Evolutionary conservation across 2,113 vertebrate species (phyloP), one percentile per base, ranked within the genome.

Genomic region (Arvicanthis niloticus): DNA sequence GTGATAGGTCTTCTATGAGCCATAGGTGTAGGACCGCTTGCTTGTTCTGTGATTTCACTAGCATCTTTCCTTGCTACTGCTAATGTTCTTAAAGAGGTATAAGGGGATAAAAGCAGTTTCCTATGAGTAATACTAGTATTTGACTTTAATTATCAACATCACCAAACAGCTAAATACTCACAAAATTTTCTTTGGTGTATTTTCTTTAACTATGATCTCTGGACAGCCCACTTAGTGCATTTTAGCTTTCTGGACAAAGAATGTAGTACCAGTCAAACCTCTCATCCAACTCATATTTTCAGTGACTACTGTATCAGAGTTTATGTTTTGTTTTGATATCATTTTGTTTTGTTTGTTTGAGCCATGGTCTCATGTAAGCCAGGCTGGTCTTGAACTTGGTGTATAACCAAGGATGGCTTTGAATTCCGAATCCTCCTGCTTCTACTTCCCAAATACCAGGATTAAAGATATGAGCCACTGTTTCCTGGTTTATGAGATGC

Each of bases 211-310:
- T 58, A 4, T 81, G 34, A 67, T 93, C 17, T 48, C n/a, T 91
- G 40, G 29, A 75, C 51, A 77, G 15, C 24, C 26, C 7, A 31
- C 31, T 11, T 67, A 67, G 29, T 34, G 29, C 68, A 67, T 67
- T 10, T 40, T 21, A 96, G 40, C n/a, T 85, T 81, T 92, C 62
- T 94, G 58, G 78, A 75, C 48, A 84, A 88, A n/a, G 15, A 87
- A 60, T 62, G 1, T 62, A 62, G 7, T 26, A 26, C 7, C 22
- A 21, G 56, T 51, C 94, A 70, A 86, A 78, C 37, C 17, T 96
- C 91, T 92, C 73, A 9, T 29, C 16, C 24, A 93, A 70, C 48
- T 96, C 75, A 75, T 96, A 53, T 73, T 93, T 93, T 86, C 40
- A 95, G 42, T 88, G 42, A 94, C 94, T 84, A 67, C 26, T 12